A percentile compares a stretch with the other conserved stretches of the same genome.
These are phyloP conservation scores for Patiria pectinifera DNA, from an alignment of 53 echinoderm and acorn worm genomes.

Conservation along the genomic window DNA sequence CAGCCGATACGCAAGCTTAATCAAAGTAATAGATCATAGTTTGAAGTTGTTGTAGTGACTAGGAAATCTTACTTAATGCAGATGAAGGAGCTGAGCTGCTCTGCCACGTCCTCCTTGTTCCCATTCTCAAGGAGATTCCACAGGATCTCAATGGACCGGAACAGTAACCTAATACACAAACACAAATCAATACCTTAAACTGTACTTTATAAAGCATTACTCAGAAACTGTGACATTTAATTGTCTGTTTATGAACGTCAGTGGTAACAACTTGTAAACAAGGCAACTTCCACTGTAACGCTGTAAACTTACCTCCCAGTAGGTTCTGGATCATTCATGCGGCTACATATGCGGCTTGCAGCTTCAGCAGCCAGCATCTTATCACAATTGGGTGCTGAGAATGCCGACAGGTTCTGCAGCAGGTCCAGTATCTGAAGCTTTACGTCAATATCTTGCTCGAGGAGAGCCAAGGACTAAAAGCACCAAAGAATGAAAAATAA, in stretches of 20 bases:
- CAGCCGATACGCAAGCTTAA: neutral
- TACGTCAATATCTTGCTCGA: slow-evolving; percentile 94
- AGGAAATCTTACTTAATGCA: slow-evolving; percentile 86
- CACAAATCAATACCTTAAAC: neutral
- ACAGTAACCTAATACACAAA: slow-evolving; percentile 80
- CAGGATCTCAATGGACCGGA: slow-evolving; percentile 91
- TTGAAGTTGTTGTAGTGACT: neutral
- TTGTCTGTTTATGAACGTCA: neutral
- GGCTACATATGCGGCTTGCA: slow-evolving; percentile 82
- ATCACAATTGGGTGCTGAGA: slow-evolving; percentile 82
- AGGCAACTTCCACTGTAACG: neutral
- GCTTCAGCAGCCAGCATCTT: slow-evolving; percentile 93
- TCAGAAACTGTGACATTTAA: too few relatives aligned
- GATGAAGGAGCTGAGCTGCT: slow-evolving; percentile 88
- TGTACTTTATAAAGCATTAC: neutral
- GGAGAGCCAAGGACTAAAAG: slow-evolving; percentile 81
- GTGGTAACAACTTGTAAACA: neutral
- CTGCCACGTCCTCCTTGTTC: slow-evolving; percentile 78
- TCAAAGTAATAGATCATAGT: neutral
- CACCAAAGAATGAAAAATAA: neutral
- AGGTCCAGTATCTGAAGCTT: slow-evolving; percentile 88
- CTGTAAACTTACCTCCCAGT: slow-evolving; percentile 80
- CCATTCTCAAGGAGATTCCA: slow-evolving; percentile 97
- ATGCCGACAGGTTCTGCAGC: slow-evolving; percentile 90
- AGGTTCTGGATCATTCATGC: slow-evolving; percentile 94